These are phyloP conservation scores for Mesaphorura yosii DNA, from an alignment of 1,140 invertebrate species.

Conservation along the genomic window DNA sequence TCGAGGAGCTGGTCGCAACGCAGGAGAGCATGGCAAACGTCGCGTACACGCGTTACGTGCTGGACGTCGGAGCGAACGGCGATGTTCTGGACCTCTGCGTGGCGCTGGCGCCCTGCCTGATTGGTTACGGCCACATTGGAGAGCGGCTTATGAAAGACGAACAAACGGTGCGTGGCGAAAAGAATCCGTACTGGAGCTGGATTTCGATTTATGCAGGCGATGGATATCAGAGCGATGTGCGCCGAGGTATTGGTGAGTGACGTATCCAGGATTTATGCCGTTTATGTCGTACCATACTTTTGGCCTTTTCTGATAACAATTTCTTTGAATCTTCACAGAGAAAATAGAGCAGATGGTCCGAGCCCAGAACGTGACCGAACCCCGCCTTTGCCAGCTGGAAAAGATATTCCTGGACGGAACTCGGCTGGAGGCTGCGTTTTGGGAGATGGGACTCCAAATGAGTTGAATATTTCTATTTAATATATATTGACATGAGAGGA, in stretches of 20 bases:
- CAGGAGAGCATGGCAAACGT: conserved; percentile 1
- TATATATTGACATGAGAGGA: too few relatives aligned
- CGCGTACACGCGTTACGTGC: background rate
- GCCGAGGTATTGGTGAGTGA: background rate
- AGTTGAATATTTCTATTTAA: too few relatives aligned
- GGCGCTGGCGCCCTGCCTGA: background rate
- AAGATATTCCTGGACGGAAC: background rate
- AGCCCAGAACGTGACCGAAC: background rate
- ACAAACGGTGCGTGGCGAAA: background rate
- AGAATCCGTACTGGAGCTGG: conserved; percentile 2
- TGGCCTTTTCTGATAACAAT: background rate
- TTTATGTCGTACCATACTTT: background rate
- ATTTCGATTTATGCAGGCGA: background rate
- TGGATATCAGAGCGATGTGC: background rate
- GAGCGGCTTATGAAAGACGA: background rate
- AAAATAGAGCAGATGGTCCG: background rate
- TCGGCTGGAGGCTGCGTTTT: conserved; percentile 5
- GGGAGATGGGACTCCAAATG: conserved; percentile 1
- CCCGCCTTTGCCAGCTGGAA: background rate
- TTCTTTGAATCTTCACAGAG: background rate
- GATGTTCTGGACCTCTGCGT: background rate
- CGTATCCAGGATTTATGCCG: background rate
- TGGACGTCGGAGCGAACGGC: background rate
- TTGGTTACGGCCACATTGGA: conserved; percentile 5
- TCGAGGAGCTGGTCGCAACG: background rate